A percentile compares a stretch with the other conserved stretches of the same genome.
phyloP scores from a whole-genome alignment of 2,797 vertebrate genomes.

The Thamnophis elegans region DNA sequence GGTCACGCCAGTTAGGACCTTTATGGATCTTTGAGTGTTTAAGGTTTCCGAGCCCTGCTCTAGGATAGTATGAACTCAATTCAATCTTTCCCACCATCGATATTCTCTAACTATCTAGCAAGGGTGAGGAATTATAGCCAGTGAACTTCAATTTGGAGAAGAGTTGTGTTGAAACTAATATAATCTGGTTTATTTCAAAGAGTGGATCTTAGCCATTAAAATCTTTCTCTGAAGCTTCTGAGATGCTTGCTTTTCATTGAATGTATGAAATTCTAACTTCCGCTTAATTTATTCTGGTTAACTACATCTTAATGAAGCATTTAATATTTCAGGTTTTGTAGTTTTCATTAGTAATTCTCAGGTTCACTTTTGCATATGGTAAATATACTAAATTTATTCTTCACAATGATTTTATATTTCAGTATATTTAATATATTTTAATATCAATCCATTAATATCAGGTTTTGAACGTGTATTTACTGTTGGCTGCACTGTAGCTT shows the following conservation, averaged over 20 bases:
- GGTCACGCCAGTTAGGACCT: no score
- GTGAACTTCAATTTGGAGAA: background rate
- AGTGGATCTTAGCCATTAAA: background rate
- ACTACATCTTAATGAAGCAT: conserved; percentile 9
- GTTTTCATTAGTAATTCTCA: background rate
- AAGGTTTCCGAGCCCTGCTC: no score
- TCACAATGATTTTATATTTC: background rate
- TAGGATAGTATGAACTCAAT: background rate
- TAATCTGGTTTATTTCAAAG: background rate
- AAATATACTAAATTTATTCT: background rate
- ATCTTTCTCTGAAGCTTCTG: background rate
- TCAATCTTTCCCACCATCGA: background rate
- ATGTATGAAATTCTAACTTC: background rate
- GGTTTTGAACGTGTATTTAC: background rate
- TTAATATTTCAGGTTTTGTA: background rate
- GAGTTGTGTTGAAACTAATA: background rate
- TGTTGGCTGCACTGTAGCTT: background rate
- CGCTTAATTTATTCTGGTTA: background rate
- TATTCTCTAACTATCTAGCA: background rate
- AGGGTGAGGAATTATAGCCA: no score
- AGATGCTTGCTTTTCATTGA: background rate
- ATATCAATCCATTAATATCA: background rate
- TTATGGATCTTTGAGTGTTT: no score
- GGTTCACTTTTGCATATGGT: background rate
- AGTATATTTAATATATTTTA: background rate